phyloP scores from a whole-genome alignment of 2,888 invertebrate genomes.

The Papilio elwesi region DNA sequence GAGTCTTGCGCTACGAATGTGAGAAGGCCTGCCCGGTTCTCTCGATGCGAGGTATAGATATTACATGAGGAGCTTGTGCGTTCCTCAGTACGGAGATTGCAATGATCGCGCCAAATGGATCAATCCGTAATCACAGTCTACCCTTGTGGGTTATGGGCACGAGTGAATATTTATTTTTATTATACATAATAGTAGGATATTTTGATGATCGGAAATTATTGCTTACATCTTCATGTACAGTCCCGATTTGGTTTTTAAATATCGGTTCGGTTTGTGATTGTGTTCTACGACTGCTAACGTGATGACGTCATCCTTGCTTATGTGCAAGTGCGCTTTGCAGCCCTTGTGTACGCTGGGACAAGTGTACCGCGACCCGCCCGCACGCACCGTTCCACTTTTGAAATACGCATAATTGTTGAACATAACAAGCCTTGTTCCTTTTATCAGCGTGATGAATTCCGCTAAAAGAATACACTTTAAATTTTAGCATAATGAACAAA shows the following conservation, averaged over 20 bases:
- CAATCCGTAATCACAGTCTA: no score
- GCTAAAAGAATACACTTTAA: constrained; percentile 39
- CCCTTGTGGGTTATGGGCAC: no score
- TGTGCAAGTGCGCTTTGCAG: constrained; percentile 50
- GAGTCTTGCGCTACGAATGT: no score
- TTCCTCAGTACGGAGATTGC: no score
- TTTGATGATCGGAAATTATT: no score
- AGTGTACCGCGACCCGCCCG: constrained; percentile 54
- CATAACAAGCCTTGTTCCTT: constrained; percentile 52
- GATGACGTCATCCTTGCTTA: constrained; percentile 44
- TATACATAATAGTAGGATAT: no score
- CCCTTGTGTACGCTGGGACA: constrained; percentile 50
- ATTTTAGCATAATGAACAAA: not conserved
- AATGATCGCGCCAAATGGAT: no score
- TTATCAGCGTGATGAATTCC: constrained; percentile 39
- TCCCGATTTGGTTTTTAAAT: constrained; percentile 20
- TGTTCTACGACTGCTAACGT: constrained; percentile 40
- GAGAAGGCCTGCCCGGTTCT: no score
- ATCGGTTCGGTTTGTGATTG: constrained; percentile 42
- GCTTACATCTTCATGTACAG: constrained; percentile 32
- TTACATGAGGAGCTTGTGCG: no score
- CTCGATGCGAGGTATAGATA: no score
- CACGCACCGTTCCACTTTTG: constrained; percentile 48
- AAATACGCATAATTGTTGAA: constrained; percentile 53
- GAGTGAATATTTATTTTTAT: no score